Evolutionary conservation across 2,888 invertebrate genomes (phyloP), one percentile per base, ranked within the genome.

Genomic region (Brachylomia viminalis): DNA sequence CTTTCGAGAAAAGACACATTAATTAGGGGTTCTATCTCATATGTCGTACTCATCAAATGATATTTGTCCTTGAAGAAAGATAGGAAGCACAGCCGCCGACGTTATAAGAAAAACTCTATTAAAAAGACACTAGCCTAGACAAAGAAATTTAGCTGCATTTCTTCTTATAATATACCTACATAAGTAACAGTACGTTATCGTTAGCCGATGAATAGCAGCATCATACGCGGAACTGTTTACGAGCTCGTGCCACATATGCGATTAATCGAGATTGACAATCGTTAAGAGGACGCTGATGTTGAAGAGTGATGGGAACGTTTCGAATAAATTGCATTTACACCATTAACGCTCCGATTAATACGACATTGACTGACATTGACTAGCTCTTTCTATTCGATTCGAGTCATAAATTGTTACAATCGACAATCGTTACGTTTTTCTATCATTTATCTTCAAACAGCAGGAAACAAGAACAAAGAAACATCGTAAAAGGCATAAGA

Each of bases 221-320:
- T 61, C 49, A 45, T 47, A 23, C 52, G 58, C 71, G 38, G 66
- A 79, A 66, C 56, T 70, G 54, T 79, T 70, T 73, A 79, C 65
- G 72, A 78, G 82, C 52, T 47, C 69, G 70, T 70, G 56, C 69
- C 84, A 85, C 76, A 86, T 75, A 71, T 62, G 65, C 67, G 74
- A 78, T 75, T 80, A 86, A 85, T 84, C 72, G 82, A 80, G 71
- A 86, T 81, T 77, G 85, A 79, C 87, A 87, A 83, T 80, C 87
- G 79, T 78, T 82, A 75, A 56, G 75, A 76, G 86, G 56, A 70
- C 80, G 54, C 72, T 77, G 73, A 80, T 62, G 72, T 52, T 27
- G 47, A 59, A 68, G 75, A 84, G 61, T 79, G 85, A 73, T 74
- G 54, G 73, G 62, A 73, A 75, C 75, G 69, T 83, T 80, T 70